Evolutionary conservation across 2,888 invertebrate genomes (phyloP).

Genomic region (Drosophila bunnanda): DNA sequence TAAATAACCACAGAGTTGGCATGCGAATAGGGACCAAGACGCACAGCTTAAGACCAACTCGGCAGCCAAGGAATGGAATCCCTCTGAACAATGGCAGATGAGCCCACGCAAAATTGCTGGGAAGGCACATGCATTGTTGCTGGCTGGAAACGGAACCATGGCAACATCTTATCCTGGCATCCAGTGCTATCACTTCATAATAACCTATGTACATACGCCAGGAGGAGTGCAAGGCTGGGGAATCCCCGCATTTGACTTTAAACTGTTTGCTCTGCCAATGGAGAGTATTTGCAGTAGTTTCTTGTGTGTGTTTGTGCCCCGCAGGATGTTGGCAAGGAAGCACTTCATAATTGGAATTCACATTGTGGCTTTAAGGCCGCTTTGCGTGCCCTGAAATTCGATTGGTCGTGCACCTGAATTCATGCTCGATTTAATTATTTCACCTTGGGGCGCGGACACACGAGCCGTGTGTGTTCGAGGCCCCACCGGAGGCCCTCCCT

Average conservation of each 20-base stretch:
- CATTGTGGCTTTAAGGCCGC: slow-evolving; percentile 5
- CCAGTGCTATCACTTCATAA: slow-evolving; percentile 11
- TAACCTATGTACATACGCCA: slow-evolving; percentile 2
- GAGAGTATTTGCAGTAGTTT: slow-evolving; percentile 16
- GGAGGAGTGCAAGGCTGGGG: neutral
- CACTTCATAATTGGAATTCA: slow-evolving; percentile 8
- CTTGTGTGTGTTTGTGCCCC: neutral
- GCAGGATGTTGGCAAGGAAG: slow-evolving; percentile 14
- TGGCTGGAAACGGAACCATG: slow-evolving; percentile 22
- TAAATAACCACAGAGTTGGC: neutral
- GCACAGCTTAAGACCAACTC: neutral
- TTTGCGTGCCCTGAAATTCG: slow-evolving; percentile 28
- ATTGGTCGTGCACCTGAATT: slow-evolving; percentile 10
- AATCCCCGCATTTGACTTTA: slow-evolving; percentile 12
- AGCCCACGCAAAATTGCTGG: slow-evolving; percentile 38
- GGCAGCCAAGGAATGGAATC: slow-evolving; percentile 3
- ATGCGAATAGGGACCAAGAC: neutral
- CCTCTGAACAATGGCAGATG: slow-evolving; percentile 33
- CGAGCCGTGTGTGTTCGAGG: slow-evolving; percentile 7
- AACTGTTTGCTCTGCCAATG: slow-evolving; percentile 5
- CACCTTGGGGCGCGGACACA: slow-evolving; percentile 20
- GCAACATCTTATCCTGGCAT: slow-evolving; percentile 37
- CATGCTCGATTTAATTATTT: slow-evolving; percentile 23
- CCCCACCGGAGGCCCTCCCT: slow-evolving; percentile 10
- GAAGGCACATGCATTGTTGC: slow-evolving; percentile 32